Evolutionary conservation across 1,140 invertebrate genomes (phyloP).

Genomic region (Brachionus plicatilis): DNA sequence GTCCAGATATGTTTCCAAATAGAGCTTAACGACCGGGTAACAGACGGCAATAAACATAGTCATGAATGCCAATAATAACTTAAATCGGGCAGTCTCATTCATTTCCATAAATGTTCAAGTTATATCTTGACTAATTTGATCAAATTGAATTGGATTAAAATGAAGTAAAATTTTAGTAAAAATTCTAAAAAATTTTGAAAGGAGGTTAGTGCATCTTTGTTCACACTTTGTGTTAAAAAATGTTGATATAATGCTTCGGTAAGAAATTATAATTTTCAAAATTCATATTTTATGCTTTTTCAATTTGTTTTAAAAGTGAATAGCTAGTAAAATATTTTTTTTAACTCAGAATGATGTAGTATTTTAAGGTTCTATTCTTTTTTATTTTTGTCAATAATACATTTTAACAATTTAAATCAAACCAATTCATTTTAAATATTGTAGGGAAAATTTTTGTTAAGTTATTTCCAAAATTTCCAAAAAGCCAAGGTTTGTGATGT

Average conservation of each 20-base stretch:
- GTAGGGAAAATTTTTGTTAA: no score
- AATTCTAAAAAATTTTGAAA: neutral
- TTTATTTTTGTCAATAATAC: no score
- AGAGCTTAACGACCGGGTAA: neutral
- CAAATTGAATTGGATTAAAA: neutral
- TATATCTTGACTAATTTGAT: neutral
- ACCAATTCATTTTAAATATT: no score
- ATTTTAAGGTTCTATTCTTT: no score
- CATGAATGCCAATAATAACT: conserved; percentile 6
- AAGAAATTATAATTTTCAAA: neutral
- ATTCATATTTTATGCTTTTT: conserved; percentile 2
- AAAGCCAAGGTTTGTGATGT: no score
- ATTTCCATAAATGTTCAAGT: neutral
- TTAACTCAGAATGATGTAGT: neutral
- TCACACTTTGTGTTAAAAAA: neutral
- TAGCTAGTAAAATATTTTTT: neutral
- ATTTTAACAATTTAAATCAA: no score
- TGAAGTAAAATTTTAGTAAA: neutral
- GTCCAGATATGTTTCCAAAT: neutral
- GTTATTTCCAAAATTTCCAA: no score
- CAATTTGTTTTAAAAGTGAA: neutral
- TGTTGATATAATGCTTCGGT: neutral
- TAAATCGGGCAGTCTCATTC: neutral
- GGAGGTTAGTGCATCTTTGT: neutral
- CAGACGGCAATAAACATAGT: neutral